Evolutionary conservation across 1,140 invertebrate genomes (phyloP).

Genomic region (Whitmania pigra): DNA sequence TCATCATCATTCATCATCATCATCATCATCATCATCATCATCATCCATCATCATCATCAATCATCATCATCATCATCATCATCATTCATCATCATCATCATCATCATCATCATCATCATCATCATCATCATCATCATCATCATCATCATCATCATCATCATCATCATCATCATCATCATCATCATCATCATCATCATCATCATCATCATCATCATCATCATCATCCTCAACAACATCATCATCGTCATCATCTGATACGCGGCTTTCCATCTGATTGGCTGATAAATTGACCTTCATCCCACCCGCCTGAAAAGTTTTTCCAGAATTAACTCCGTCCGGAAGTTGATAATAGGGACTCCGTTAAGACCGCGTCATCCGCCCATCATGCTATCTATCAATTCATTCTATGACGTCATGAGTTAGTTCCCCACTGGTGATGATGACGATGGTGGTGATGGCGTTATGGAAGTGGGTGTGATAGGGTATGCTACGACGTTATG

Average conservation of each 20-base stretch:
- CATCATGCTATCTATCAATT: neutral
- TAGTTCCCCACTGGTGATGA: conserved; percentile 5
- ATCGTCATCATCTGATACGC: too few species aligned
- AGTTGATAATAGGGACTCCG: neutral
- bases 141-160: too few species aligned
- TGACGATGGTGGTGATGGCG: conserved; percentile 1
- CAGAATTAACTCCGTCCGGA: neutral
- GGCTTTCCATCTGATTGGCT: neutral
- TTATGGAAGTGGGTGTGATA: neutral
- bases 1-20: neutral
- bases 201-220: too few species aligned
- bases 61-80: too few species aligned
- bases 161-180: too few species aligned
- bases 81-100: too few species aligned
- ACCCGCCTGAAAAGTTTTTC: neutral
- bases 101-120: too few species aligned
- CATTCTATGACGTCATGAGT: neutral
- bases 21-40: neutral
- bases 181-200: neutral
- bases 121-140: too few species aligned
- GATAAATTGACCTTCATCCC: neutral
- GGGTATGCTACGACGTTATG: too few species aligned
- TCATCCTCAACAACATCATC: too few species aligned
- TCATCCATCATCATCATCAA: neutral
- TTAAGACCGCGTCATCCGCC: neutral